Percentiles rank a stretch among this genome's conserved stretches.
Conservation (phyloP, 2,888 invertebrate species). For the Athrips mouffetella region DNA sequence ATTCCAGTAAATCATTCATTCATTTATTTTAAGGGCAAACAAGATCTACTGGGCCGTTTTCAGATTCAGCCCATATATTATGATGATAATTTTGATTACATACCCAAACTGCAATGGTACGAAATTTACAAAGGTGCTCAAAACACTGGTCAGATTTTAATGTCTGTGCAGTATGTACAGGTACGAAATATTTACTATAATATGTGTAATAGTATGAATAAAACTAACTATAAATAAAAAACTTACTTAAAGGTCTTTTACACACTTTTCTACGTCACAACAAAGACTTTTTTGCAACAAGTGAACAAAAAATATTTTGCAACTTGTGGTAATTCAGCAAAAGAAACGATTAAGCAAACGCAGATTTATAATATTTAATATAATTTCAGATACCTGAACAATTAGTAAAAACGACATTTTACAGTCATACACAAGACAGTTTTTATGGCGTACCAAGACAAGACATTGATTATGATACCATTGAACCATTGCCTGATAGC, state of each 20-base stretch:
- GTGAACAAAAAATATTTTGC: too few relatives aligned
- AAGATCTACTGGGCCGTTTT: slow-evolving; percentile 46
- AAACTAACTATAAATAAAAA: too few relatives aligned
- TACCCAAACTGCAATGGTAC: slow-evolving; percentile 71
- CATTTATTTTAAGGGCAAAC: slow-evolving; percentile 18
- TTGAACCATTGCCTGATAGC: slow-evolving; percentile 43
- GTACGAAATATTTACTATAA: slow-evolving; percentile 28
- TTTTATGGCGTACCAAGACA: slow-evolving; percentile 28
- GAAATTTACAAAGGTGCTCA: slow-evolving; percentile 54
- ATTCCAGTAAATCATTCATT: too few relatives aligned
- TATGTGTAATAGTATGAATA: background rate
- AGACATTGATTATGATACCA: slow-evolving; percentile 24
- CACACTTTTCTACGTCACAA: too few relatives aligned
- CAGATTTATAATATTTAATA: too few relatives aligned
- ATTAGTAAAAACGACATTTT: slow-evolving; percentile 47
- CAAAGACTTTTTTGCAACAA: too few relatives aligned
- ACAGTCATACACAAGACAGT: slow-evolving; percentile 37
- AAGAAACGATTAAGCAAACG: too few relatives aligned
- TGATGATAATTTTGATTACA: slow-evolving; percentile 37
- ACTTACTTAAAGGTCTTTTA: too few relatives aligned
- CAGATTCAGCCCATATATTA: slow-evolving; percentile 40
- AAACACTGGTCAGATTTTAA: slow-evolving; percentile 62
- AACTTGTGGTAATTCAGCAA: too few relatives aligned
- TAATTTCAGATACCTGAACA: slow-evolving; percentile 48
- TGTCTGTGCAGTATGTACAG: slow-evolving; percentile 67